Evolutionary conservation across 2,888 invertebrate species (phyloP).

Genomic region (Aspidiotus destructor): DNA sequence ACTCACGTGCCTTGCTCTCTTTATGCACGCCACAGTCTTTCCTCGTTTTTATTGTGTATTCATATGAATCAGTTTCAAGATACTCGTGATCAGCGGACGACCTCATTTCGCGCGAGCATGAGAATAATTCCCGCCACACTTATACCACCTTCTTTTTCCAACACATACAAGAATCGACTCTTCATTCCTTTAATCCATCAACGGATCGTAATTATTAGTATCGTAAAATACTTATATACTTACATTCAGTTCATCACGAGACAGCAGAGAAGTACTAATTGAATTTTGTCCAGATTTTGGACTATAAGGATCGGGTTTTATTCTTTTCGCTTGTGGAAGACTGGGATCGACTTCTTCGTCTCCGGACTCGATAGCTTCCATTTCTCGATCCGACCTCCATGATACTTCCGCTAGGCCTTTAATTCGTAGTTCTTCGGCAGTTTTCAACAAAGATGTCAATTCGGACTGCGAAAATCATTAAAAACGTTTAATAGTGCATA

Average conservation of each 20-base stretch:
- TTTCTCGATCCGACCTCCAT: conserved; percentile 50
- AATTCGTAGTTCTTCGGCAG: conserved; percentile 82
- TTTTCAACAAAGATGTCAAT: conserved; percentile 74
- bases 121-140: too few relatives aligned
- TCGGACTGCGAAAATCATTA: conserved; percentile 56
- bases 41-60: too few relatives aligned
- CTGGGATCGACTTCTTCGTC: conserved; percentile 25
- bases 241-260: conserved; percentile 22
- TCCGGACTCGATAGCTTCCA: conserved; percentile 25
- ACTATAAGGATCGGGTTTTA: conserved; percentile 42
- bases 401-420: conserved; percentile 85
- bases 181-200: too few relatives aligned
- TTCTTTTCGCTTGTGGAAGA: conserved; percentile 46
- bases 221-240: neutral
- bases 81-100: too few relatives aligned
- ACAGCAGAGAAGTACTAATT: conserved; percentile 8
- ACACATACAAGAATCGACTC: too few relatives aligned
- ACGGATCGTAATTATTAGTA: too few relatives aligned
- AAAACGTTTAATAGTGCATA: too few relatives aligned
- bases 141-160: too few relatives aligned
- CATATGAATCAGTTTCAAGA: too few relatives aligned
- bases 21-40: too few relatives aligned
- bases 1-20: too few relatives aligned
- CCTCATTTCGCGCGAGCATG: too few relatives aligned
- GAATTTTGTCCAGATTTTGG: conserved; percentile 25